Base-by-base conservation (phyloP, 2,888 invertebrate genomes). In the Agriopis aurantiaria region DNA sequence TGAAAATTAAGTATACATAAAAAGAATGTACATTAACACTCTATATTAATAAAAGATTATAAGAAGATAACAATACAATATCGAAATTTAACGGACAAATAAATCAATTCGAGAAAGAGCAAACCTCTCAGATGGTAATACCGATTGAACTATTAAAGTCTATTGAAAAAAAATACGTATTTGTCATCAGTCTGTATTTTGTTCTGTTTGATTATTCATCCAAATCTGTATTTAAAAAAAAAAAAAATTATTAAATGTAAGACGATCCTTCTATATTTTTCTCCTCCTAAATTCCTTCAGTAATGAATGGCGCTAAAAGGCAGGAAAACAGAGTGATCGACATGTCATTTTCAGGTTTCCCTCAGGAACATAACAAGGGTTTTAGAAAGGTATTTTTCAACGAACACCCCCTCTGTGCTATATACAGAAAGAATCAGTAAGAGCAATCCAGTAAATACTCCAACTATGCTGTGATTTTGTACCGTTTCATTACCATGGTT, bases 341-440 rank as follows among this genome's bases (percentile, higher is more conserved):
- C 77, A 68, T 78, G 78, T 80, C 76, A 80, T 77, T 79, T 80
- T 76, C 77, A 80, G 78, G 82, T 82, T 78, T 79, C 78, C 59
- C 64, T 62, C 57, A 63, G 49, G 61, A 68, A 76, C 75, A 77
- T 77, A 81, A 81, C 78, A 81, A 79, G 69, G 75, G 72, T 72
- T 69, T 72, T 78, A 78, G 80, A 84, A 85, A 83, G 82, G 84
- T 89, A 89, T 90, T 91, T 91, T 90, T 85, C 80, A 83, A 69
- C 73, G 78, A 72, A 75, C 56, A 60, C 14, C 23, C 41, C 56
- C n/a, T 23, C 56, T 14, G 46, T 8, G 53, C 17, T 41, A 7
- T 45, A 57, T 52, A 57, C 6, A 43, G 0, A 49, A 1, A n/a
- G 7, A 60, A 10, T 8, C 62, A 68, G 68, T 68, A 68, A 12